These are phyloP conservation scores for Apostichopus californicus DNA, from an alignment of 35 echinoderm and acorn worm genomes.

Conservation along the genomic window DNA sequence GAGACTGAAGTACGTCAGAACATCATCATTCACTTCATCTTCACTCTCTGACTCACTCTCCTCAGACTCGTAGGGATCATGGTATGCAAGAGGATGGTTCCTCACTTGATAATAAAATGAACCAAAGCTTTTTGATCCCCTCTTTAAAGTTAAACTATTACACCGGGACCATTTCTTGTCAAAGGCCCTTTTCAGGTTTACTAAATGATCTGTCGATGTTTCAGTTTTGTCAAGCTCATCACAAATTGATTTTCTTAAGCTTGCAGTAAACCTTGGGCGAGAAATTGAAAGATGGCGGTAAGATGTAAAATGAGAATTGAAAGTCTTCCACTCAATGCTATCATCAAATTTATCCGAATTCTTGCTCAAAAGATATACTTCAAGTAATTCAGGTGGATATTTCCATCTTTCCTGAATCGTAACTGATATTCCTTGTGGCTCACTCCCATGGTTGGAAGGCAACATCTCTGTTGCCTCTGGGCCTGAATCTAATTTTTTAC, in stretches of 20 bases:
- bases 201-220: constrained; percentile 1
- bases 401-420: not conserved
- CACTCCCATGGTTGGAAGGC: not conserved
- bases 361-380: not conserved
- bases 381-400: constrained; percentile 8
- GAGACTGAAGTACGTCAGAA: constrained; percentile 51
- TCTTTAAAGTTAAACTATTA: not conserved
- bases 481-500: not conserved
- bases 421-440: not conserved
- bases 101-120: constrained; percentile 20
- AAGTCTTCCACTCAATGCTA: not conserved
- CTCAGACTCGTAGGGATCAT: constrained; percentile 1
- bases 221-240: not conserved
- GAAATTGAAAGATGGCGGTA: not conserved
- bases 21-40: constrained; percentile 66
- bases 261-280: constrained; percentile 15
- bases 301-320: not conserved
- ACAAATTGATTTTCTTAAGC: not conserved
- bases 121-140: not conserved
- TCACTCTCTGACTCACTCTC: constrained; percentile 43
- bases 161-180: constrained; percentile 34
- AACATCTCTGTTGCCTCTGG: not conserved
- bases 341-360: not conserved
- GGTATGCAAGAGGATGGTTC: constrained; percentile 19
- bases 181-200: constrained; percentile 12